Evolutionary conservation across 2,113 vertebrate genomes (phyloP).

Genomic region (Patagioenas fasciata): DNA sequence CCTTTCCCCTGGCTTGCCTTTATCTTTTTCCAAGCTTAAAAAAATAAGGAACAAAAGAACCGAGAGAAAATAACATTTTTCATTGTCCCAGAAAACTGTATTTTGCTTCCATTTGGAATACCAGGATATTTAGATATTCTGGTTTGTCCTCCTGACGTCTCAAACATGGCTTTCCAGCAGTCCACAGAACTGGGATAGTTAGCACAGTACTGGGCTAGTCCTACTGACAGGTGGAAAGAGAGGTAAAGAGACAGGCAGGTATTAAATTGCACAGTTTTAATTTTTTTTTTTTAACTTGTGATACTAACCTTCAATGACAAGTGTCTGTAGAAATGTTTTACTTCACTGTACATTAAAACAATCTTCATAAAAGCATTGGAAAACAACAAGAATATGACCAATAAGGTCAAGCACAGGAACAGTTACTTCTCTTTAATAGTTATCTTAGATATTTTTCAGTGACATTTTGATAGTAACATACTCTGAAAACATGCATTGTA

Average conservation of each 20-base stretch:
- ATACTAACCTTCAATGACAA: slow-evolving; percentile 15
- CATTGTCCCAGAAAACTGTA: not conserved
- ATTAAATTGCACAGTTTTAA: slow-evolving; percentile 13
- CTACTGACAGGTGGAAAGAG: not conserved
- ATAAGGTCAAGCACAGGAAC: not conserved
- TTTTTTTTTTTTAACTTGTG: not conserved
- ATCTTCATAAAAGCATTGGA: not conserved
- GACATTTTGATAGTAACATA: slow-evolving; percentile 16
- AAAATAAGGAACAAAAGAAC: not conserved
- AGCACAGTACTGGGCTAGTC: not conserved
- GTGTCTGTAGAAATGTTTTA: not conserved
- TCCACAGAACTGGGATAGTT: not conserved
- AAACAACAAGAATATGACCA: slow-evolving; percentile 22
- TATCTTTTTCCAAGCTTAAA: not conserved
- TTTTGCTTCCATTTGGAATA: not conserved
- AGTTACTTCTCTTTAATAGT: not conserved
- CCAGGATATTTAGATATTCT: not conserved
- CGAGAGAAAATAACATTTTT: not conserved
- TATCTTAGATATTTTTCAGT: not conserved
- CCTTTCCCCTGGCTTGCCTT: not conserved
- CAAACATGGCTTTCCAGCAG: not conserved
- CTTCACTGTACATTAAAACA: not conserved
- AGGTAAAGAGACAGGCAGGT: slow-evolving; percentile 19
- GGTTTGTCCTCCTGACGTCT: not conserved
- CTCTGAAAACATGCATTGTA: slow-evolving; percentile 58